These are phyloP conservation scores for Orthosia cruda DNA, from an alignment of 2,888 invertebrate species.

Conservation along the genomic window DNA sequence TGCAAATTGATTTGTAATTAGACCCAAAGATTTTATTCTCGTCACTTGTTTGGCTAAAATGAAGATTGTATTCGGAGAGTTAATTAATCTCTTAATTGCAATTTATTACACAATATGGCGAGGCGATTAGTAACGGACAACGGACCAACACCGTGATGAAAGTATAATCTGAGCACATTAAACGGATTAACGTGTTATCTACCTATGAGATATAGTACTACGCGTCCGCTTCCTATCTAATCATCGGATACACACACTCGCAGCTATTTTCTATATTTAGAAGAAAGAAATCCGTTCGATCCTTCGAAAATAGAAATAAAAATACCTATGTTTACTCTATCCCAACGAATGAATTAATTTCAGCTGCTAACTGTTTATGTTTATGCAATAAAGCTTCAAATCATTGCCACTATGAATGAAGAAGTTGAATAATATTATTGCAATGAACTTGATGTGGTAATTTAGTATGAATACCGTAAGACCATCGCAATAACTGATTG, in stretches of 20 bases:
- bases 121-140: conserved; percentile 52
- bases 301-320: conserved; percentile 25
- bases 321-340: conserved; percentile 21
- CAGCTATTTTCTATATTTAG: conserved; percentile 57
- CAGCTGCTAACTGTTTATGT: background rate
- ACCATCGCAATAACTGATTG: background rate
- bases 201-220: conserved; percentile 63
- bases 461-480: background rate
- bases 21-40: background rate
- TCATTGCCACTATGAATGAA: conserved; percentile 2
- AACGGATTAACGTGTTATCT: conserved; percentile 65
- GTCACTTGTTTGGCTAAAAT: conserved; percentile 1
- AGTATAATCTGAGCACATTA: conserved; percentile 67
- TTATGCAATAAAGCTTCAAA: conserved; percentile 8
- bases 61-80: conserved; percentile 5
- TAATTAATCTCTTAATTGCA: conserved; percentile 20
- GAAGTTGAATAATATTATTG: conserved; percentile 21
- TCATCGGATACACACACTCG: conserved; percentile 53
- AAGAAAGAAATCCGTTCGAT: conserved; percentile 26
- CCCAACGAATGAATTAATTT: conserved; percentile 1
- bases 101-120: conserved; percentile 41
- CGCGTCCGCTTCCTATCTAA: conserved; percentile 62
- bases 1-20: background rate
- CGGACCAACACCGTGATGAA: conserved; percentile 49
- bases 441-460: background rate